phyloP scores from a whole-genome alignment of 1,140 invertebrate species.

The Saccostrea cuccullata region DNA sequence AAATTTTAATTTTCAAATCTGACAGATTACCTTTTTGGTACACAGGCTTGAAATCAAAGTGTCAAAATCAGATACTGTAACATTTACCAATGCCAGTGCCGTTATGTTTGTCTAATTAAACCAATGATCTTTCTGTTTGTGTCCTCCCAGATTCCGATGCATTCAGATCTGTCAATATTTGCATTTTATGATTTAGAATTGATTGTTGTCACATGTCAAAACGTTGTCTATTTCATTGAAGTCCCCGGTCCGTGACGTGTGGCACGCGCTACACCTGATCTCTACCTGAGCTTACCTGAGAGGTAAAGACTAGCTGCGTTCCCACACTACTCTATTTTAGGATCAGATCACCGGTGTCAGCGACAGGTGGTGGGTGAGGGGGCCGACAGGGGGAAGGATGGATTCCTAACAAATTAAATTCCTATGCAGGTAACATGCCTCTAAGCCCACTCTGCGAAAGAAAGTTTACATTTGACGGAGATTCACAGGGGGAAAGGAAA shows the following conservation, averaged over 20 bases:
- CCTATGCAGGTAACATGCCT: slow-evolving; percentile 5
- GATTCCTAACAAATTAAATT: not conserved
- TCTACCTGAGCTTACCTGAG: slow-evolving; percentile 32
- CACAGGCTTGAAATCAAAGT: not conserved
- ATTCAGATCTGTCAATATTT: slow-evolving; percentile 29
- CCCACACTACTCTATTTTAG: slow-evolving; percentile 33
- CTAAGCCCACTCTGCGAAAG: too few relatives aligned
- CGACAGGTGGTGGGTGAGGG: slow-evolving; percentile 30
- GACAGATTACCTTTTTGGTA: not conserved
- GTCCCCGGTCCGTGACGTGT: slow-evolving; percentile 1
- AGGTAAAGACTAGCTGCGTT: slow-evolving; percentile 34
- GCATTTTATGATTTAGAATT: slow-evolving; percentile 35
- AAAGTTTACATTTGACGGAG: too few relatives aligned
- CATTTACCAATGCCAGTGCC: not conserved
- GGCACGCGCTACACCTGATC: slow-evolving; percentile 32
- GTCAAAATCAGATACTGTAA: not conserved
- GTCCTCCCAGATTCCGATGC: slow-evolving; percentile 25
- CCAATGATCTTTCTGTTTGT: not conserved
- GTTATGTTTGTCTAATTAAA: slow-evolving; percentile 24
- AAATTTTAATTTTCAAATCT: not conserved
- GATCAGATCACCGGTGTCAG: slow-evolving; percentile 28
- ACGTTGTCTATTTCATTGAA: slow-evolving; percentile 18
- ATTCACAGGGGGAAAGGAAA: not conserved
- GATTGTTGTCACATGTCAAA: slow-evolving; percentile 33
- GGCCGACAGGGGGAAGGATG: not conserved